Evolutionary conservation across 2,888 invertebrate genomes (phyloP), one percentile per base, ranked within the genome.

Genomic region (Amaurobius ferox): DNA sequence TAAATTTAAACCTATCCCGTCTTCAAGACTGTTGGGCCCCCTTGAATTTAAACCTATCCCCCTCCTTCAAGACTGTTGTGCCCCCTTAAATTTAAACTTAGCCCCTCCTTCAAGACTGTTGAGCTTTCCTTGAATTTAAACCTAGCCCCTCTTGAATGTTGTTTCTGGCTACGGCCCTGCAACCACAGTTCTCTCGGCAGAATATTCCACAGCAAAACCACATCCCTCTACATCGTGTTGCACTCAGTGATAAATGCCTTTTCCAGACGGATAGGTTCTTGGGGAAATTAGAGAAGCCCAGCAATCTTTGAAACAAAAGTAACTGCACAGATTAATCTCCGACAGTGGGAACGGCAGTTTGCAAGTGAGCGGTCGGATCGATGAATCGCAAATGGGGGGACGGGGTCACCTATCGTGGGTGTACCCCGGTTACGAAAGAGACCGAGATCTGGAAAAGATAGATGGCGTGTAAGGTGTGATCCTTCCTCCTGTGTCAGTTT

Each of bases 331-430:
- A 55, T 55, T 55, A 23, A 55, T 55, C 55, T 6, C 3, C 23
- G 23, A 3, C 23, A 23, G 23, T 55, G 55, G 23, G 55, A 23
- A 55, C 23, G 55, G 23, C 55, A 23, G 6, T 5, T 55, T 55
- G 23, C 3, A 44, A 44, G 2, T 13, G 23, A 55, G 23, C 23
- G 62, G 66, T 44, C 64, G 66, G 32, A 76, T 76, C 76, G 40
- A 67, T 67, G 76, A 76, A 76, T 76, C 16, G 44, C 23, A 23
- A 55, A 55, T 55, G 55, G 55, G 19, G 44, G 44, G 44, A 44
- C 16, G n/a, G 44, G 55, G 55, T 55, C 55, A 55, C 11, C 55
- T 11, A 55, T 55, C 16, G 55, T 55, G 55, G 55, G 55, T 55
- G 55, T 55, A 55, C 19, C 55, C 23, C 55, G 55, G 23, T 55